Percentiles rank a stretch among this genome's conserved stretches.
Conservation (phyloP, 2,797 vertebrate species). For the Loriculus beryllinus region DNA sequence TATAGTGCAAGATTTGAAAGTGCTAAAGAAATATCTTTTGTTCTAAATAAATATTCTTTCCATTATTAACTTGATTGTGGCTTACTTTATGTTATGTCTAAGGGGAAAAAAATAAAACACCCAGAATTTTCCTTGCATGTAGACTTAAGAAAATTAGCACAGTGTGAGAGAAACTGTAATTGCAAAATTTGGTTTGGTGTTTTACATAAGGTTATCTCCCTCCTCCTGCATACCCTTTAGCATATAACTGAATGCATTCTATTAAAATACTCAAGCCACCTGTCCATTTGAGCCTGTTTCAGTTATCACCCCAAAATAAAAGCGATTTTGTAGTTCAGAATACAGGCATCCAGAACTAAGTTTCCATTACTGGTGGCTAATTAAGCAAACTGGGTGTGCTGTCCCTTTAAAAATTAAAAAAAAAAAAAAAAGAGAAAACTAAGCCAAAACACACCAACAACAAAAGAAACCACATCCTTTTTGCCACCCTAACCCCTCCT, state of each 20-base stretch:
- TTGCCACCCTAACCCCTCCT: conserved; percentile 40
- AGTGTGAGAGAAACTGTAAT: conserved; percentile 41
- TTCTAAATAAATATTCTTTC: conserved; percentile 4
- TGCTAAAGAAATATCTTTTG: background rate
- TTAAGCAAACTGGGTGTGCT: background rate
- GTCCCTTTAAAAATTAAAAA: conserved; percentile 37
- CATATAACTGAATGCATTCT: conserved; percentile 40
- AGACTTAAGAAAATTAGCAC: conserved; percentile 41
- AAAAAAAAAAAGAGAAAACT: background rate
- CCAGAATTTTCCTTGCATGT: background rate
- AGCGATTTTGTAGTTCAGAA: conserved; percentile 4
- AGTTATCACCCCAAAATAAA: conserved; percentile 50
- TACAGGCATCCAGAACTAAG: conserved; percentile 7
- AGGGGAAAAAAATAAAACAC: background rate
- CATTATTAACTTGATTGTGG: background rate
- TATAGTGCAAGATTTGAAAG: background rate
- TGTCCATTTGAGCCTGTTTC: conserved; percentile 32
- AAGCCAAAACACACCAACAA: conserved; percentile 37
- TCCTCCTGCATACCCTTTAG: conserved; percentile 44
- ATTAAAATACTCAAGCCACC: conserved; percentile 42
- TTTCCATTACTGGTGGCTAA: conserved; percentile 25
- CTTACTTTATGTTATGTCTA: background rate
- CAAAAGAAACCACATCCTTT: conserved; percentile 58
- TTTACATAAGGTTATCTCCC: conserved; percentile 42
- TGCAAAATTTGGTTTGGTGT: conserved; percentile 55